Base-by-base conservation (phyloP, 2,797 vertebrate species). In the Enteromius argenteus region DNA sequence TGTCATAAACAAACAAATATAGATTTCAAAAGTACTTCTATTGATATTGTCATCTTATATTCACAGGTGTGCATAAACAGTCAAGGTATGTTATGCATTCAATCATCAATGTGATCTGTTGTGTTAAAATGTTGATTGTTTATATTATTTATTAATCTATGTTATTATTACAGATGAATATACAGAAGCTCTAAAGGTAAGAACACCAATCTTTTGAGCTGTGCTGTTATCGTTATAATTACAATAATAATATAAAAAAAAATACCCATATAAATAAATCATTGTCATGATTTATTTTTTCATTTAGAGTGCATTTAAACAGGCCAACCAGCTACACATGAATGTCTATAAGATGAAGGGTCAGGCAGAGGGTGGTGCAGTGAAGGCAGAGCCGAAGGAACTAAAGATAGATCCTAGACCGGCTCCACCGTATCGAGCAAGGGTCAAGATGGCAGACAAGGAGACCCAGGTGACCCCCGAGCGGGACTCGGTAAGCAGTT, bases 141-240 rank as follows among this genome's bases (percentile, higher is more conserved):
- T 76, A 19, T 66, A 19, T 64, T 66, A 30, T 15, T 62, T 32
- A 64, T 32, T 62, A 32, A 32, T 64, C 4, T 32, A 4, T 66
- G 1, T 88, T 79, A 21, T 53, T 79, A 89, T 89, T 93, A 86
- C 92, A 99, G 98, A 96, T 92, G 98, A 99, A 90, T 99, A 99
- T 86, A 96, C 97, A 95, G 98, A 99, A 95, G 97, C 97, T 86
- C 94, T 99, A 84, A 99, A 99, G 97, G 98, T 99, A 97, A 93
- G 80, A 42, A n/a, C 56, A 68, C 49, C 3, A 27, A 30, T 53
- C 19, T 2, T 32, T 19, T 42, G 21, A 60, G 14, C 0, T 8
- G 27, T 74, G 27, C 30, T 76, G 4, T 5, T 17, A 60, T 15
- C 9, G 30, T 71, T 4, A 30, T 58, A 13, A 7, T 56, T 9